phyloP scores from a whole-genome alignment of 2,113 vertebrate genomes.

The Paraplagusia blochii region DNA sequence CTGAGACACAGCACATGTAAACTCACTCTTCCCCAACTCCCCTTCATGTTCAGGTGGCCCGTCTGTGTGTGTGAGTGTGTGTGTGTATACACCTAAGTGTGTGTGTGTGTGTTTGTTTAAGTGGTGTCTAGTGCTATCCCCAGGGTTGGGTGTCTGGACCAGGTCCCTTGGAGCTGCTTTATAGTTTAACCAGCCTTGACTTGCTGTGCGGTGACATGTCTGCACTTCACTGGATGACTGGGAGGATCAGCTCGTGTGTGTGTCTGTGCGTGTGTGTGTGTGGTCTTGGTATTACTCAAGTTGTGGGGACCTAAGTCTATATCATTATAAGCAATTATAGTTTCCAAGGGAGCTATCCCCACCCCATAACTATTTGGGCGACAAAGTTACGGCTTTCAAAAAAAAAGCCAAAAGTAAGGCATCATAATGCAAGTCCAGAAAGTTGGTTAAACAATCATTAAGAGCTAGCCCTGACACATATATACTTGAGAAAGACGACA shows the following conservation, averaged over 20 bases:
- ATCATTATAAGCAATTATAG: background rate
- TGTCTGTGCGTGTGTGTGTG: slow-evolving; percentile 19
- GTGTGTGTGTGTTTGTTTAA: slow-evolving; percentile 39
- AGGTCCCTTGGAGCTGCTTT: slow-evolving; percentile 83
- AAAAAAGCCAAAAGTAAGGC: too few relatives aligned
- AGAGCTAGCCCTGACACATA: too few relatives aligned
- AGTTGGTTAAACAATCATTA: too few relatives aligned
- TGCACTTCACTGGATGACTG: slow-evolving; percentile 85
- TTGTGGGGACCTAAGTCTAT: background rate
- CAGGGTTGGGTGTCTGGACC: slow-evolving; percentile 77
- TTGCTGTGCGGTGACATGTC: slow-evolving; percentile 91
- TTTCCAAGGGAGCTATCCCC: background rate
- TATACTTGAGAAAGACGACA: too few relatives aligned
- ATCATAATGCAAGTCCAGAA: too few relatives aligned
- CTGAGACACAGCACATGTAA: slow-evolving; percentile 28
- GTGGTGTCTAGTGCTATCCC: slow-evolving; percentile 58
- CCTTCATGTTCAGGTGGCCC: slow-evolving; percentile 3
- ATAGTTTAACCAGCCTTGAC: slow-evolving; percentile 88
- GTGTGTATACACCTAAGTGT: background rate
- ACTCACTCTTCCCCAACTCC: background rate
- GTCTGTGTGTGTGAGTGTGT: background rate
- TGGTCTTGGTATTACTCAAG: slow-evolving; percentile 2
- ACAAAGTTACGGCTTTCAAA: too few relatives aligned
- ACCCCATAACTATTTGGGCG: too few relatives aligned
- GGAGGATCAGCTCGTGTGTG: slow-evolving; percentile 48